Evolutionary conservation across 2,113 vertebrate species (phyloP).

Genomic region (Orientallactaga bullata): DNA sequence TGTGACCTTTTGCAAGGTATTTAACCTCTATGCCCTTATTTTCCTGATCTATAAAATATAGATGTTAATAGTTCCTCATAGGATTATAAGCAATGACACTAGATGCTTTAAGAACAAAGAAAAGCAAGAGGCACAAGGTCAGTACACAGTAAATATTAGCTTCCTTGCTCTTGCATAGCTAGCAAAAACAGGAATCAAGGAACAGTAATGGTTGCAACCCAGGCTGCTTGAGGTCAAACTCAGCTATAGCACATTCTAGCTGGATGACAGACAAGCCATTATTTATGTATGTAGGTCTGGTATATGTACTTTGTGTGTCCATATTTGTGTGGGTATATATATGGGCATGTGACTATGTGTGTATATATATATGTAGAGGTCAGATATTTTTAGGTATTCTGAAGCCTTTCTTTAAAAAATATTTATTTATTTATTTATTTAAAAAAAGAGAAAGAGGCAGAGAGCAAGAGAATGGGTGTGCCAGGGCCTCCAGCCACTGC

Average conservation of each 20-base stretch:
- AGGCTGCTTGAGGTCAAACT: not conserved
- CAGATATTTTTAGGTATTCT: too few relatives aligned
- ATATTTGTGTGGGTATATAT: too few relatives aligned
- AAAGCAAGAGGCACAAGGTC: not conserved
- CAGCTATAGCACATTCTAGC: not conserved
- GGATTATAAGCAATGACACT: slow-evolving; percentile 24
- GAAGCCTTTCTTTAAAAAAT: too few relatives aligned
- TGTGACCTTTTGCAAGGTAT: not conserved
- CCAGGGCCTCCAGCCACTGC: too few relatives aligned
- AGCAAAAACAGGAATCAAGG: not conserved
- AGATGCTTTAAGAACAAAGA: not conserved
- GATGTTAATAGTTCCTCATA: not conserved
- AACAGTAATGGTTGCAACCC: not conserved
- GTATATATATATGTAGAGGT: too few relatives aligned
- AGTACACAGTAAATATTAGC: not conserved
- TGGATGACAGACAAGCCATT: not conserved
- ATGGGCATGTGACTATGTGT: too few relatives aligned
- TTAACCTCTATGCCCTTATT: slow-evolving; percentile 5
- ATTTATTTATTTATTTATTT: too few relatives aligned
- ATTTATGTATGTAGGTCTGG: too few relatives aligned
- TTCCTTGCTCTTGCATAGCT: not conserved
- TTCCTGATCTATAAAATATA: slow-evolving; percentile 38
- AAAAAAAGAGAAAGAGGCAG: too few relatives aligned
- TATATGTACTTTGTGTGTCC: too few relatives aligned
- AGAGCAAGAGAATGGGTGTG: too few relatives aligned